These are phyloP conservation scores for Habrosyne pyritoides DNA, from an alignment of 2,888 invertebrate genomes.

Conservation along the genomic window DNA sequence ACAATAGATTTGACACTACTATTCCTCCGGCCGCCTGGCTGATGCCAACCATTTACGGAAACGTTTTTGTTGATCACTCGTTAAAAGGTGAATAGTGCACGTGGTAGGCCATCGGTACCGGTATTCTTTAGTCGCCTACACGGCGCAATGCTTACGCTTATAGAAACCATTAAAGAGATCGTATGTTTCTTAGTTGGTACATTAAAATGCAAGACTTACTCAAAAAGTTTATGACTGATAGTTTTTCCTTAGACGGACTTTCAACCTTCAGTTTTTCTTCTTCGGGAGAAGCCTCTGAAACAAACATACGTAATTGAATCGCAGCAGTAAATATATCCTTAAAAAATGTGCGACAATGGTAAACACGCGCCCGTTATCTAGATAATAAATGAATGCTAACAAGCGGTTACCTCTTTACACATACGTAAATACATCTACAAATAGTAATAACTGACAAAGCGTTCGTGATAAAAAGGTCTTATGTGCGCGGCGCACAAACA, in stretches of 20 bases:
- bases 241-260: conserved; percentile 23
- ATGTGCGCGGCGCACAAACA: background rate
- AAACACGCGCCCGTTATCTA: background rate
- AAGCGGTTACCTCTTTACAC: background rate
- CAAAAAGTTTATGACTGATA: conserved; percentile 45
- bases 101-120: too few species aligned
- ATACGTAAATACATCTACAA: background rate
- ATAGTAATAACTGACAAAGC: background rate
- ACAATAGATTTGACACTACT: too few species aligned
- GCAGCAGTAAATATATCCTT: too few species aligned
- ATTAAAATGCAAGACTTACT: conserved; percentile 37
- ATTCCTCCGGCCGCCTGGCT: too few species aligned
- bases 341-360: too few species aligned
- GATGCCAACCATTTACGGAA: too few species aligned
- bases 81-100: too few species aligned
- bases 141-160: too few species aligned
- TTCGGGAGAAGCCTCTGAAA: conserved; percentile 39
- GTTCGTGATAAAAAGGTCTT: background rate
- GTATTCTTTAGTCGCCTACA: too few species aligned
- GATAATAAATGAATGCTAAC: background rate
- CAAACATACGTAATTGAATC: background rate
- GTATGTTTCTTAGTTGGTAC: too few species aligned
- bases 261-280: conserved; percentile 39
- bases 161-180: too few species aligned
- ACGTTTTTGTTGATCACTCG: too few species aligned